Evolutionary conservation across 2,113 vertebrate species (phyloP).

Genomic region (Pantherophis guttatus): DNA sequence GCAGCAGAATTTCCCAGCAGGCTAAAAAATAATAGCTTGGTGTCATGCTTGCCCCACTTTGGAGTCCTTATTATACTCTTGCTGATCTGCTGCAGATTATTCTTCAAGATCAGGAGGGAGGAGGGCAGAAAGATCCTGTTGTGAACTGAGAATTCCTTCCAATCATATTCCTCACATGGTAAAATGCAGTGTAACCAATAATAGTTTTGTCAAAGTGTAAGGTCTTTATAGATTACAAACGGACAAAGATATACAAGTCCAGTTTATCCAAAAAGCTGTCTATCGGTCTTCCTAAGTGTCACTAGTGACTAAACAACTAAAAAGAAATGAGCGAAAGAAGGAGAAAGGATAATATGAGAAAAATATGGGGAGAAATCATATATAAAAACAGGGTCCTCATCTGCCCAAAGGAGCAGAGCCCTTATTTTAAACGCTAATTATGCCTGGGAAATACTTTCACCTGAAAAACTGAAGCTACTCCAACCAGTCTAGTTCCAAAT

Average conservation of each 20-base stretch:
- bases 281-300: neutral
- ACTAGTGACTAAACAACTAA: neutral
- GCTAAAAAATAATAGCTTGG: conserved; percentile 12
- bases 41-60: conserved; percentile 6
- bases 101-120: neutral
- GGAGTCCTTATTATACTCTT: conserved; percentile 22
- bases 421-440: neutral
- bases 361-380: too few relatives aligned
- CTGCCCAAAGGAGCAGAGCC: neutral
- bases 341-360: neutral
- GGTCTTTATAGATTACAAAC: neutral
- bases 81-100: conserved; percentile 13
- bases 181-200: neutral
- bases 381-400: neutral
- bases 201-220: neutral
- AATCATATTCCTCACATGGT: neutral
- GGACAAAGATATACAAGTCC: neutral
- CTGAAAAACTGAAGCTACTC: neutral
- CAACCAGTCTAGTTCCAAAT: neutral
- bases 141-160: neutral
- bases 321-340: neutral
- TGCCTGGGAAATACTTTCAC: neutral
- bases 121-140: neutral
- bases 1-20: neutral
- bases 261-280: neutral